Percentiles rank a stretch among this genome's conserved stretches.
phyloP scores from a whole-genome alignment of 1,140 invertebrate species.

The Tyrophagus putrescentiae region DNA sequence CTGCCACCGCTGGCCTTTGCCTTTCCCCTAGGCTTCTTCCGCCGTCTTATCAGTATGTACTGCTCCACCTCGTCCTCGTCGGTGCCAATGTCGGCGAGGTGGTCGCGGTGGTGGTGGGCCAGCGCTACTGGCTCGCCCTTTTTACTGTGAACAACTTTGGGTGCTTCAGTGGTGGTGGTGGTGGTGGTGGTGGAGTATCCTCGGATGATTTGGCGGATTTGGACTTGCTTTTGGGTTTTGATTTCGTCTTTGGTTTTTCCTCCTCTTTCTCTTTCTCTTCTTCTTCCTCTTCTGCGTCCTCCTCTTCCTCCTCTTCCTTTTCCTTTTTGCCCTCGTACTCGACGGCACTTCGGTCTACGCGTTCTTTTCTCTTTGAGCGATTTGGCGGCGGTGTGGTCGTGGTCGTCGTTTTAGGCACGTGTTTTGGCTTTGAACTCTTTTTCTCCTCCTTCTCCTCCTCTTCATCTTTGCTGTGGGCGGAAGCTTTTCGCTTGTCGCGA shows the following conservation, averaged over 20 bases:
- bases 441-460: not conserved
- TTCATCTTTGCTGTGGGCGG: not conserved
- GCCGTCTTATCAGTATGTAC: conserved; percentile 5
- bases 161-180: not conserved
- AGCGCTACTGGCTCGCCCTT: not conserved
- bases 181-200: not conserved
- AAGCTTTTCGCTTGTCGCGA: not conserved
- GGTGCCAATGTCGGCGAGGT: not conserved
- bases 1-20: too few species aligned
- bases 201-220: not conserved
- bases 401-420: too few species aligned
- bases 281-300: not conserved
- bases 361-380: not conserved
- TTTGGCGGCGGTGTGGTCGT: too few species aligned
- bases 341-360: not conserved
- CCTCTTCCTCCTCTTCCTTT: not conserved
- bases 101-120: not conserved
- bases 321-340: not conserved
- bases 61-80: conserved; percentile 5
- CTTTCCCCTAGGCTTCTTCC: too few species aligned
- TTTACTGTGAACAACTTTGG: too few species aligned
- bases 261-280: not conserved
- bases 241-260: not conserved
- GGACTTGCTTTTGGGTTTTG: not conserved
- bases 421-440: not conserved